phyloP scores from a whole-genome alignment of 2,113 vertebrate genomes.

The Neopipo cinnamomea region DNA sequence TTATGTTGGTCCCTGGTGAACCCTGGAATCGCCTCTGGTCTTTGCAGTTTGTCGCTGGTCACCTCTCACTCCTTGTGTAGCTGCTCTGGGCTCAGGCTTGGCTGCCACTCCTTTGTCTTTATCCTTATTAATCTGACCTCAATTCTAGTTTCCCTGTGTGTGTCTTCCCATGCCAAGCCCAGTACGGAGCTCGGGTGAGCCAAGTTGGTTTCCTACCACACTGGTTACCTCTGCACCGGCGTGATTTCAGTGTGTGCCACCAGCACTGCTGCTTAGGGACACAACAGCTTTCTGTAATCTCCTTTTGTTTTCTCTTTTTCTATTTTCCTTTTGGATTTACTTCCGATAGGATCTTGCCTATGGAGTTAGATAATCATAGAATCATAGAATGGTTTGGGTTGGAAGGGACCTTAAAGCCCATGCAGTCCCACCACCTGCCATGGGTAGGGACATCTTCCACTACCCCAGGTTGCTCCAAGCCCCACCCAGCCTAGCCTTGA shows the following conservation, averaged over 20 bases:
- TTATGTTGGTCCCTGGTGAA: fast-evolving
- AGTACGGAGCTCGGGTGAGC: background rate
- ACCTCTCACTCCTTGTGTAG: background rate
- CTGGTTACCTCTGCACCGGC: background rate
- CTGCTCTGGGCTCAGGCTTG: background rate
- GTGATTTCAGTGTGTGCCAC: background rate
- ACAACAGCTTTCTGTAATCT: background rate
- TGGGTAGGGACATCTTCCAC: background rate
- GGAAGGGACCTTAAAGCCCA: background rate
- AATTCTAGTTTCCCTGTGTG: background rate
- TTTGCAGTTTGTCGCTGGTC: background rate
- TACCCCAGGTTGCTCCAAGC: background rate
- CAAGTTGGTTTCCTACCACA: background rate
- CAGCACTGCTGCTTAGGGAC: background rate
- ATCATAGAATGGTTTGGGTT: background rate
- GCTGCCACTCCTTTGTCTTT: background rate
- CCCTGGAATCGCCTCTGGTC: background rate
- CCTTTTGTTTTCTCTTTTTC: too few species aligned
- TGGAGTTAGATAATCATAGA: background rate
- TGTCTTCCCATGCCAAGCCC: background rate
- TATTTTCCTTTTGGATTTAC: background rate
- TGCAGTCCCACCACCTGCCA: background rate
- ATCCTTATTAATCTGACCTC: background rate
- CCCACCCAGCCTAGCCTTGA: fast-evolving
- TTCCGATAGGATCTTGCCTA: background rate